Base-by-base conservation (phyloP, 2,113 vertebrate genomes). In the Fregata magnificens region DNA sequence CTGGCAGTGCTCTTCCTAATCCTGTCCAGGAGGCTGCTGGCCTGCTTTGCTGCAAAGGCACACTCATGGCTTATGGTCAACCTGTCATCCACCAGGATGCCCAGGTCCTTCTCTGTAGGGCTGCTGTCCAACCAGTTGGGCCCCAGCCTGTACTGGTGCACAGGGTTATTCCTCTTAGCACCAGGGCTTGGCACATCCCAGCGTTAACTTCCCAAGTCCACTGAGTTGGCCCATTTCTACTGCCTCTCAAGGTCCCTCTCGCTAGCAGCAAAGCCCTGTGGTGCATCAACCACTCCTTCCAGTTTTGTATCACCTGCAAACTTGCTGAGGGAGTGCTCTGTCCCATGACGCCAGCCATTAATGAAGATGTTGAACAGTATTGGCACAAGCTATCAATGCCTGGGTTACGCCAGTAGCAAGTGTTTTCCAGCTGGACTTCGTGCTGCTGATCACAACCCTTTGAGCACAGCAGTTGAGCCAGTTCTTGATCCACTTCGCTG, bases 121-220 rank as follows among this genome's bases (percentile, higher is more conserved):
- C 65, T 52, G 28, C 38, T 61, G 22, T 61, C 55, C 22, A 21
- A 31, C 26, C 44, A 24, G 13, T 13, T 36, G 58, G 26, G 10
- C 31, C 38, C 11, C 55, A 71, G 5, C 29, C 59, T 69, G 10
- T 24, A 12, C 16, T 73, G 42, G n/a, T 26, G 29, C 32, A 22
- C 0, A 0, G 38, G 10, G 24, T 74, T 74, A 5, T 38, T 83
- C 31, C 22, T 65, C 76, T 12, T 8, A 18, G 45, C 20, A 38
- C 14, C 55, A 49, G 38, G 11, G 40, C 53, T 55, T 83, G 65
- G 3, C 28, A 26, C 15, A 13, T 29, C 19, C 31, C 50, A 14
- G 6, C 31, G 7, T 36, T 73, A 18, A 55, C 15, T 59, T 38
- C 2, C 2, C 2, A 20, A 71, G 9, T 31, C 6, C 40, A 7